Conservation (phyloP, 2,113 vertebrate genomes). For the Tiliqua scincoides region DNA sequence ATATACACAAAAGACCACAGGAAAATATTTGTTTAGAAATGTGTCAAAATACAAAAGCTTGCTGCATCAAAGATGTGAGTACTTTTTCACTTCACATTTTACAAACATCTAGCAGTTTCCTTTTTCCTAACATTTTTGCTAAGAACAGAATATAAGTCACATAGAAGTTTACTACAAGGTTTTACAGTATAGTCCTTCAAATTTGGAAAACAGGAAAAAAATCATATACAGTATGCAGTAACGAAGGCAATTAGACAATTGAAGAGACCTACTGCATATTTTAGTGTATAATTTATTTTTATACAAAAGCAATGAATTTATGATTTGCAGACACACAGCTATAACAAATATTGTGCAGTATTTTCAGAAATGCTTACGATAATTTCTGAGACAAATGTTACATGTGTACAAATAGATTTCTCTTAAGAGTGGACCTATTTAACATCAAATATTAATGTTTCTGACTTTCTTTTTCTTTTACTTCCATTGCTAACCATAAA, state of each 20-base stretch:
- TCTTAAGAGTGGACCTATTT: background rate
- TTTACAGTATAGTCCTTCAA: background rate
- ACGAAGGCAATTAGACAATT: constrained; percentile 1
- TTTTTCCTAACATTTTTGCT: background rate
- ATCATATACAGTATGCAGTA: accelerated
- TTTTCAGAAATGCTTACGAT: background rate
- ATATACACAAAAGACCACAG: background rate
- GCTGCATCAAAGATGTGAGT: background rate
- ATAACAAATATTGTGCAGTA: background rate
- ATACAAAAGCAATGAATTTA: accelerated
- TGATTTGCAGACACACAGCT: background rate
- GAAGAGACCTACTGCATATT: background rate
- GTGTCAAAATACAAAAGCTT: background rate
- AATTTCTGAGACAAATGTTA: background rate
- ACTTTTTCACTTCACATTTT: background rate
- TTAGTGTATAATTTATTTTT: background rate
- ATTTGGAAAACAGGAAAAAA: background rate
- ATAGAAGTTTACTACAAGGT: background rate
- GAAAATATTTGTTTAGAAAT: background rate
- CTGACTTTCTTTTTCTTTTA: background rate
- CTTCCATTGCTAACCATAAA: background rate
- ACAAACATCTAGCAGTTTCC: background rate
- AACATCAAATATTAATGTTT: background rate
- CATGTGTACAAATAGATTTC: background rate
- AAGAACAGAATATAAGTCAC: background rate